Percentiles rank a stretch among this genome's conserved stretches.
phyloP scores from a whole-genome alignment of 1,140 invertebrate species.

The Archivesica marissinica region DNA sequence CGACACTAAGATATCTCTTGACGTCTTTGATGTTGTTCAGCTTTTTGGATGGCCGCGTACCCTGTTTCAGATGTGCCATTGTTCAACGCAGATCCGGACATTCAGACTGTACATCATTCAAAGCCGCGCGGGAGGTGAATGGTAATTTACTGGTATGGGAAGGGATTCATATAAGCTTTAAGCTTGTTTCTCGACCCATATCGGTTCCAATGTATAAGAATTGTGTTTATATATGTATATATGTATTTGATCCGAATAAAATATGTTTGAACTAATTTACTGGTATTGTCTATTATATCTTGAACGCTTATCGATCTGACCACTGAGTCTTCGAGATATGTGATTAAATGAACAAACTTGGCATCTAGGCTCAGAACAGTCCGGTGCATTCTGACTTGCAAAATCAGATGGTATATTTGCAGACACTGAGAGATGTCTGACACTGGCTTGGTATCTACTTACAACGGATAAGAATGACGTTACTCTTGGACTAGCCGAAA shows the following conservation, averaged over 20 bases:
- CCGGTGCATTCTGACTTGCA: constrained; percentile 52
- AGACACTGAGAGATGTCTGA: constrained; percentile 48
- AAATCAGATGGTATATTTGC: constrained; percentile 61
- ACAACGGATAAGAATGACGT: constrained; percentile 57
- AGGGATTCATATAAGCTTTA: too few relatives aligned
- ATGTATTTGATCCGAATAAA: too few relatives aligned
- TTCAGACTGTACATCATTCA: constrained; percentile 45
- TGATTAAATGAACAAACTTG: constrained; percentile 47
- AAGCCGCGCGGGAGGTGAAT: constrained; percentile 43
- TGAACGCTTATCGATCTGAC: background rate
- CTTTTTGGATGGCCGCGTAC: constrained; percentile 65
- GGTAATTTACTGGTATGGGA: too few relatives aligned
- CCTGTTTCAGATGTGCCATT: constrained; percentile 51
- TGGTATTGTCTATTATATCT: constrained; percentile 2
- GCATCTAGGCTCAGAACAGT: constrained; percentile 32
- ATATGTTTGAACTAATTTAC: too few relatives aligned
- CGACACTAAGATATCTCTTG: constrained; percentile 62
- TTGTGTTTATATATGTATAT: too few relatives aligned
- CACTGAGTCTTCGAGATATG: constrained; percentile 33
- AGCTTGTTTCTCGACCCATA: too few relatives aligned
- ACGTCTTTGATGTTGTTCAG: constrained; percentile 47
- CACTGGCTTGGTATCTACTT: constrained; percentile 33
- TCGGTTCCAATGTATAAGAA: too few relatives aligned
- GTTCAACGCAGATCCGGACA: constrained; percentile 53
- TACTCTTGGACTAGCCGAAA: constrained; percentile 61